Evolutionary conservation across 92 coral and sea anemone genomes (phyloP).

Genomic region (Parazoanthus atlanticus): DNA sequence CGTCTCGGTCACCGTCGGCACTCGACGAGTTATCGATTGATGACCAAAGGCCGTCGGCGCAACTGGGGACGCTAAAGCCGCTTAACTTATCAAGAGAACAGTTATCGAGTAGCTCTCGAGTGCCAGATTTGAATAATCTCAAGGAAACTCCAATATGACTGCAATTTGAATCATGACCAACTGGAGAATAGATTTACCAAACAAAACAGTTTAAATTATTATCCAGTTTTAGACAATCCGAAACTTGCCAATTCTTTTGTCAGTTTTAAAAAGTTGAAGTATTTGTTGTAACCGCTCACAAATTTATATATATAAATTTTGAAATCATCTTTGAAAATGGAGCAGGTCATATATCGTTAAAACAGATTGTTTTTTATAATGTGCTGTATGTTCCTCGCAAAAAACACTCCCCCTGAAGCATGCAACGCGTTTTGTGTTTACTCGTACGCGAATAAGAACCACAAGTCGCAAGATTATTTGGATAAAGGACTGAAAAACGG

Average conservation of each 20-base stretch:
- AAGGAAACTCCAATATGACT: conserved; percentile 77
- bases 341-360: neutral
- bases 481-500: neutral
- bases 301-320: too few species aligned
- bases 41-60: conserved; percentile 57
- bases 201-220: too few species aligned
- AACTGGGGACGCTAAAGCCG: conserved; percentile 63
- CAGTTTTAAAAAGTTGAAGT: neutral
- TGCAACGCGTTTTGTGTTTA: too few species aligned
- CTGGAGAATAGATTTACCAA: neutral
- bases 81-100: conserved; percentile 65
- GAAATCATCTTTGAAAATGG: too few species aligned
- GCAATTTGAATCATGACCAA: neutral
- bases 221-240: neutral
- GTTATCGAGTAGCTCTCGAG: conserved; percentile 51
- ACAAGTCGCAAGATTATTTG: neutral
- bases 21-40: conserved; percentile 66
- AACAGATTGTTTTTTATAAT: too few species aligned
- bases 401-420: neutral
- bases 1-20: conserved; percentile 84
- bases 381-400: neutral
- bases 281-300: neutral
- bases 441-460: neutral
- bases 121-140: conserved; percentile 73
- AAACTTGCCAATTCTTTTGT: neutral